A percentile compares a stretch with the other conserved stretches of the same genome.
phyloP scores from a whole-genome alignment of 2,797 vertebrate species.

The Cephalopachus bancanus region DNA sequence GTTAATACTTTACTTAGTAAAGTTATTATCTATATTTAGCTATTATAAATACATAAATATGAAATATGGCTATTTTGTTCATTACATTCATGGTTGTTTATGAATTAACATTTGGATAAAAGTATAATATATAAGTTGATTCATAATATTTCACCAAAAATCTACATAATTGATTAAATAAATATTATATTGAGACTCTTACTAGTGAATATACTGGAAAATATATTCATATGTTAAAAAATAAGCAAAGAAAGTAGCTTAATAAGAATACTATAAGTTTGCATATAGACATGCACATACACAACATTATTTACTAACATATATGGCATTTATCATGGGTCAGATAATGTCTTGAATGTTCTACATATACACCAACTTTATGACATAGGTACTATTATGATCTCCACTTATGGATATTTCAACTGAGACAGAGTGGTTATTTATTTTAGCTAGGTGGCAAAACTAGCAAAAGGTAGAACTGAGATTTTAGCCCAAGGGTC shows the following conservation, averaged over 20 bases:
- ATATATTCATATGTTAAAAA: neutral
- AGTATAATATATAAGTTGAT: neutral
- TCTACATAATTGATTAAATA: neutral
- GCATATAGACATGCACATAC: neutral
- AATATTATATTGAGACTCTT: neutral
- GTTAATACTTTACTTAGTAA: neutral
- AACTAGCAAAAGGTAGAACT: neutral
- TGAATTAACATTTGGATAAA: neutral
- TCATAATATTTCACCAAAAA: neutral
- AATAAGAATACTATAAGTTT: neutral
- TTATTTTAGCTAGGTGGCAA: neutral
- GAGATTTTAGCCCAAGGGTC: neutral
- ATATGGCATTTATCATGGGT: neutral
- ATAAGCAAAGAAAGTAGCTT: neutral
- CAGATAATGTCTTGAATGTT: neutral
- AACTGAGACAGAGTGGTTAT: neutral
- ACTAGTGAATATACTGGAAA: neutral
- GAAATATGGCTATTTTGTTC: neutral
- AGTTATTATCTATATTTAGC: neutral
- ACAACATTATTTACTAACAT: neutral
- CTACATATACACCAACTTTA: neutral
- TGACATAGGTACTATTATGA: neutral
- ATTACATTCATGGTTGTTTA: neutral
- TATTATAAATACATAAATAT: neutral
- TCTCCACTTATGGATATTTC: neutral